phyloP scores from a whole-genome alignment of 2,113 vertebrate genomes.

The Hydropotes inermis region DNA sequence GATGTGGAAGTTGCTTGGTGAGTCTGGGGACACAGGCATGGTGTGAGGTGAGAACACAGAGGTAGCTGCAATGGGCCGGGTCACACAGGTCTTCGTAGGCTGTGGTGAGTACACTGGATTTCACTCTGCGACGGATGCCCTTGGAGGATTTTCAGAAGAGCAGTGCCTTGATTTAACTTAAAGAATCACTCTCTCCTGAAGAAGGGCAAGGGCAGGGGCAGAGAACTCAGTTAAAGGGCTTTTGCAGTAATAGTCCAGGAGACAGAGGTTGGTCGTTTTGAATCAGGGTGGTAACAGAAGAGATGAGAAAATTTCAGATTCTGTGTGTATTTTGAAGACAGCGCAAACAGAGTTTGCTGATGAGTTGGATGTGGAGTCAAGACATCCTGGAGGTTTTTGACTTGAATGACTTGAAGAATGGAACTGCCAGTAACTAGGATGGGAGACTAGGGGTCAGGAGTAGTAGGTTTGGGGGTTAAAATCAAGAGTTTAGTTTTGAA shows the following conservation, averaged over 20 bases:
- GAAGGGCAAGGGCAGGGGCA: not conserved
- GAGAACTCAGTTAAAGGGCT: not conserved
- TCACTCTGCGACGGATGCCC: not conserved
- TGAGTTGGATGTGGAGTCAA: not conserved
- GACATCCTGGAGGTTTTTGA: not conserved
- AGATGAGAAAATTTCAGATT: not conserved
- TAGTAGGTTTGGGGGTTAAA: not conserved
- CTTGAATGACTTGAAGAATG: not conserved
- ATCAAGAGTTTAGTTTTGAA: not conserved
- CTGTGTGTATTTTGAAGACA: not conserved
- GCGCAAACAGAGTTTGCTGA: not conserved
- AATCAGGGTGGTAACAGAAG: not conserved
- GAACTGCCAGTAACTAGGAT: not conserved
- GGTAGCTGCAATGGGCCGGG: not conserved
- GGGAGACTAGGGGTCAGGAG: not conserved
- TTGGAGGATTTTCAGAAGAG: not conserved
- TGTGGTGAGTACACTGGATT: accelerated
- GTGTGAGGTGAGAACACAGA: not conserved
- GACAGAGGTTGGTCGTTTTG: not conserved
- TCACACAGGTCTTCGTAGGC: not conserved
- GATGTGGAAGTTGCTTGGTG: not conserved
- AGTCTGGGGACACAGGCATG: not conserved
- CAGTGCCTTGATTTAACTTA: not conserved
- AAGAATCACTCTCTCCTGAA: not conserved
- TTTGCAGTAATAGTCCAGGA: not conserved